These are phyloP conservation scores for Drosophila oshimai DNA, from an alignment of 1,140 invertebrate species.

Conservation along the genomic window DNA sequence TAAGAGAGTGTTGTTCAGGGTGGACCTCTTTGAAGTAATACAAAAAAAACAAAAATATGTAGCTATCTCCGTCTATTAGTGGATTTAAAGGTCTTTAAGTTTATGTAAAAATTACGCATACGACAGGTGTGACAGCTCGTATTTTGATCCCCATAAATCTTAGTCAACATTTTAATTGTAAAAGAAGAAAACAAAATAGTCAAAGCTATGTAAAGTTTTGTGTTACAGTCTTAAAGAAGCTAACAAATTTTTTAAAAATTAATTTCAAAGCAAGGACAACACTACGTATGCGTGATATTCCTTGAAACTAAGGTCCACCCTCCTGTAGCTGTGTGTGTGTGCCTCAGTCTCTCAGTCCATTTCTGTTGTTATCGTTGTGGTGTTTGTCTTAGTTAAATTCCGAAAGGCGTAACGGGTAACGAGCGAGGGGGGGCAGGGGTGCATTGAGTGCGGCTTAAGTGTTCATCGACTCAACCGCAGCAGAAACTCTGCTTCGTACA, in stretches of 20 bases:
- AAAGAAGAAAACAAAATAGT: background rate
- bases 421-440: constrained; percentile 58
- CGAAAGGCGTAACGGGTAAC: constrained; percentile 73
- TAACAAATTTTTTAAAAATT: too few relatives aligned
- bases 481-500: constrained; percentile 16
- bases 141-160: too few relatives aligned
- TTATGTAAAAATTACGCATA: too few relatives aligned
- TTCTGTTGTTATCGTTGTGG: constrained; percentile 75
- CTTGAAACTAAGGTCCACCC: background rate
- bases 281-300: background rate
- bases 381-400: constrained; percentile 80
- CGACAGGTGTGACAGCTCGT: too few relatives aligned
- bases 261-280: background rate
- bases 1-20: constrained; percentile 1
- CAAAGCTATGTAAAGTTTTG: too few relatives aligned
- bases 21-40: background rate
- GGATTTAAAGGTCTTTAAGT: too few relatives aligned
- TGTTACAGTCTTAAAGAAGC: too few relatives aligned
- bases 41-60: too few relatives aligned
- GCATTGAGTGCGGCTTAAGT: constrained; percentile 79
- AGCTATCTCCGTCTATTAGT: too few relatives aligned
- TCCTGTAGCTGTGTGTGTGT: constrained; percentile 4
- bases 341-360: constrained; percentile 32
- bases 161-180: too few relatives aligned
- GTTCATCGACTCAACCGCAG: constrained; percentile 79